A percentile compares a stretch with the other conserved stretches of the same genome.
Evolutionary conservation across 2,113 vertebrate species (phyloP).

Genomic region (pig (Sus scrofa)): DNA sequence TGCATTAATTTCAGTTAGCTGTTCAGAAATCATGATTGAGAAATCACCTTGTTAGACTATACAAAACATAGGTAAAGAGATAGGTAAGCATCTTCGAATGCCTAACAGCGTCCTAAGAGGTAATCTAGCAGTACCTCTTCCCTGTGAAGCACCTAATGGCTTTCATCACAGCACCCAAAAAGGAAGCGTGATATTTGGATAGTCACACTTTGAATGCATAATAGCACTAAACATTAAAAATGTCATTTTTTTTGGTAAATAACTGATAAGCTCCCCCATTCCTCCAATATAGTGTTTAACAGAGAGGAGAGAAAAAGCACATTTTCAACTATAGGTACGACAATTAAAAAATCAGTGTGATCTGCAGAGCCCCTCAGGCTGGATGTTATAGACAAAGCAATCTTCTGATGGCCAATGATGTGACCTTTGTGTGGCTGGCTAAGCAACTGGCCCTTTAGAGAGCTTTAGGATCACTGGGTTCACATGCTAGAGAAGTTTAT

Average conservation of each 20-base stretch:
- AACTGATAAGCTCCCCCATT: neutral
- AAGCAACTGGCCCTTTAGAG: neutral
- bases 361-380: neutral
- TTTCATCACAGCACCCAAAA: neutral
- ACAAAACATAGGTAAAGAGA: neutral
- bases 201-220: neutral
- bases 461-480: neutral
- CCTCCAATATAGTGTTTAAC: neutral
- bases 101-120: neutral
- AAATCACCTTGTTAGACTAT: neutral
- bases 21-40: neutral
- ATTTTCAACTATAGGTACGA: neutral
- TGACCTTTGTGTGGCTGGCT: neutral
- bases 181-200: neutral
- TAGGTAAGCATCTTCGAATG: neutral
- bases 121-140: neutral
- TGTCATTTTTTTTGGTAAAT: neutral
- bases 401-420: neutral
- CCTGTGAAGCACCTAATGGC: neutral
- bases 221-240: neutral
- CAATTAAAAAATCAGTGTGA: neutral
- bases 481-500: neutral
- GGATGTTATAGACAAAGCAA: neutral
- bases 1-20: constrained; percentile 1
- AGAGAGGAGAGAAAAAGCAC: neutral